phyloP scores from a whole-genome alignment of 2,797 vertebrate species.

The Tinamus major region DNA sequence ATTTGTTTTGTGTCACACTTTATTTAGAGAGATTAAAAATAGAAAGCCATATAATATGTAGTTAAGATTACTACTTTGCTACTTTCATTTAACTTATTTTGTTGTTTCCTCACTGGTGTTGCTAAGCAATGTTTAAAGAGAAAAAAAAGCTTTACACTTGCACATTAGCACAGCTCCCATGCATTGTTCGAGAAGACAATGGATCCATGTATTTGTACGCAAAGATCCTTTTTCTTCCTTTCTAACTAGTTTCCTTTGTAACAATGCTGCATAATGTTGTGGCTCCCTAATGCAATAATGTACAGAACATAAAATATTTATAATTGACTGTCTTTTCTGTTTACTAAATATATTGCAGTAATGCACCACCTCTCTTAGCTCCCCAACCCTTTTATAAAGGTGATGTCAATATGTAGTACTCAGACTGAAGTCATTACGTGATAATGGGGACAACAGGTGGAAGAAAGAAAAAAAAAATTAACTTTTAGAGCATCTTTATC shows the following conservation, averaged over 20 bases:
- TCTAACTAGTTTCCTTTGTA: conserved; percentile 81
- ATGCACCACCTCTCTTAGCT: conserved; percentile 40
- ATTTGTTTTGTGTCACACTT: conserved; percentile 76
- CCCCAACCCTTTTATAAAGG: conserved; percentile 72
- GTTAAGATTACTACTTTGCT: conserved; percentile 79
- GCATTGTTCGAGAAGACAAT: conserved; percentile 73
- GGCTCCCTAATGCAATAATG: conserved; percentile 95
- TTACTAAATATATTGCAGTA: conserved; percentile 80
- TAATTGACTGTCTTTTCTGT: conserved; percentile 83
- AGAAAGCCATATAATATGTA: conserved; percentile 86
- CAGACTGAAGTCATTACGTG: conserved; percentile 64
- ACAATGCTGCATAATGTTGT: conserved; percentile 83
- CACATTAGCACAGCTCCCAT: conserved; percentile 72
- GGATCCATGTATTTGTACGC: conserved; percentile 76
- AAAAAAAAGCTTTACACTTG: conserved; percentile 74
- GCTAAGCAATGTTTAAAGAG: conserved; percentile 76
- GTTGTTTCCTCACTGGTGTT: conserved; percentile 75
- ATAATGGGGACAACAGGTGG: conserved; percentile 71
- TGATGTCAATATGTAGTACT: conserved; percentile 68
- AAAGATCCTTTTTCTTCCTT: conserved; percentile 73
- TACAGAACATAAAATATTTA: conserved; percentile 89
- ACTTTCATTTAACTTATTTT: conserved; percentile 83
- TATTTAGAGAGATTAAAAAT: conserved; percentile 79
- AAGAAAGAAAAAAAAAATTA: conserved; percentile 72
- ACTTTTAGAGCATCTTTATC: conserved; percentile 82